phyloP scores from a whole-genome alignment of 2,797 vertebrate species.

The Falco cherrug region DNA sequence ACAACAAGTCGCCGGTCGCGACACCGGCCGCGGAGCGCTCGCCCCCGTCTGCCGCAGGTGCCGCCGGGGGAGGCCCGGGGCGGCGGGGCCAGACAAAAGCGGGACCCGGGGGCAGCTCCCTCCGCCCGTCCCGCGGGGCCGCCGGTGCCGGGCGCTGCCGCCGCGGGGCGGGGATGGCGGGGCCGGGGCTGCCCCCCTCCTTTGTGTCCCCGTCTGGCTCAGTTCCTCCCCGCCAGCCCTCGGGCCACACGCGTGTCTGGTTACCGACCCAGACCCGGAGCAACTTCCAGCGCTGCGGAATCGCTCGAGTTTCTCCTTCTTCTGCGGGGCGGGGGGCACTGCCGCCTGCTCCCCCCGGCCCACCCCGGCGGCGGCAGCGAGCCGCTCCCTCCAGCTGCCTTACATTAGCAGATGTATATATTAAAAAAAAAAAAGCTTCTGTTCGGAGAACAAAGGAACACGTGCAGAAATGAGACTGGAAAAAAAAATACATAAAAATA shows the following conservation, averaged over 20 bases:
- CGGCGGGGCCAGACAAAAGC: neutral
- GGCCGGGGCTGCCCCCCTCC: slow-evolving; percentile 80
- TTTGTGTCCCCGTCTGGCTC: slow-evolving; percentile 95
- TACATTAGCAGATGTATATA: slow-evolving; percentile 60
- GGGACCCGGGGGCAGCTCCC: neutral
- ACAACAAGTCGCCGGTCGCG: neutral
- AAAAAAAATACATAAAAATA: neutral
- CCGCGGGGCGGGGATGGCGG: slow-evolving; percentile 28
- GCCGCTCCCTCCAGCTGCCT: slow-evolving; percentile 62
- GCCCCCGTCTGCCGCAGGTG: slow-evolving; percentile 26
- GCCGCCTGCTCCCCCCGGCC: neutral
- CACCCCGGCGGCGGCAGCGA: neutral
- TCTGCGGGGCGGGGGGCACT: neutral
- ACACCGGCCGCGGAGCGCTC: neutral
- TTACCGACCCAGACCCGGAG: slow-evolving; percentile 57
- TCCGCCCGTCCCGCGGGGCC: neutral
- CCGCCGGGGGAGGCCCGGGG: neutral
- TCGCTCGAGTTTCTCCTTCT: neutral
- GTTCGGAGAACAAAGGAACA: slow-evolving; percentile 81
- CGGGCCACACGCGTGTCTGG: slow-evolving; percentile 76
- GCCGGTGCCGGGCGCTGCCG: slow-evolving; percentile 12
- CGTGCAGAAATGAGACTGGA: slow-evolving; percentile 76
- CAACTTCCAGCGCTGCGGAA: slow-evolving; percentile 8
- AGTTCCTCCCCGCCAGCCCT: slow-evolving; percentile 85
- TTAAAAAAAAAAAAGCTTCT: slow-evolving; percentile 66